Conservation (phyloP, 1,140 invertebrate genomes). For the Holotrichia oblita region DNA sequence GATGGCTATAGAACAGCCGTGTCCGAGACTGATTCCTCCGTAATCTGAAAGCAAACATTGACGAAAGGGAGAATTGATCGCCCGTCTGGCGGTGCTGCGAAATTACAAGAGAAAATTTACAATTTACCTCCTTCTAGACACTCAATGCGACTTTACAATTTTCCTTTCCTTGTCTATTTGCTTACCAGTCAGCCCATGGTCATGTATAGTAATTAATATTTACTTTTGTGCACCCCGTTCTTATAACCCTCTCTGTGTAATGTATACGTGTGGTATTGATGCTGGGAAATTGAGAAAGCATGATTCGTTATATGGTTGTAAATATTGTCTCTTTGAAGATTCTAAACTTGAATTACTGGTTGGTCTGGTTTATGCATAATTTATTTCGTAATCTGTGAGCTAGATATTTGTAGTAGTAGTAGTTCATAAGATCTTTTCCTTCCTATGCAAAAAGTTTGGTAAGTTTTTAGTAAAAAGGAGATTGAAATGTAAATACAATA, state of each 20-base stretch:
- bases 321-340: not conserved
- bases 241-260: not conserved
- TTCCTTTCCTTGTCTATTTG: not conserved
- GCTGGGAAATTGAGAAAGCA: not conserved
- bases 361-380: not conserved
- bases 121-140: not conserved
- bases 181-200: not conserved
- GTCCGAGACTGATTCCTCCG: constrained; percentile 30
- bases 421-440: too few species aligned
- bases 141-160: not conserved
- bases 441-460: too few species aligned
- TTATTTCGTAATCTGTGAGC: too few species aligned
- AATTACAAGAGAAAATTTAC: constrained; percentile 27
- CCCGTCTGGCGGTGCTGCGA: constrained; percentile 1
- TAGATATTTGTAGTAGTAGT: too few species aligned
- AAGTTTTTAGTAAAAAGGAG: too few species aligned
- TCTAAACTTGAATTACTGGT: not conserved
- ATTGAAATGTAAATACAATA: too few species aligned
- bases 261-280: not conserved
- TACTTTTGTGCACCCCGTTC: not conserved
- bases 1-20: not conserved
- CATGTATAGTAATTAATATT: constrained; percentile 7
- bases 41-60: constrained; percentile 29
- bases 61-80: constrained; percentile 30
- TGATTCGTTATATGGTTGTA: not conserved